Base-by-base conservation (phyloP, 2,113 vertebrate species). In the Sterrhoptilus dennistouni region DNA sequence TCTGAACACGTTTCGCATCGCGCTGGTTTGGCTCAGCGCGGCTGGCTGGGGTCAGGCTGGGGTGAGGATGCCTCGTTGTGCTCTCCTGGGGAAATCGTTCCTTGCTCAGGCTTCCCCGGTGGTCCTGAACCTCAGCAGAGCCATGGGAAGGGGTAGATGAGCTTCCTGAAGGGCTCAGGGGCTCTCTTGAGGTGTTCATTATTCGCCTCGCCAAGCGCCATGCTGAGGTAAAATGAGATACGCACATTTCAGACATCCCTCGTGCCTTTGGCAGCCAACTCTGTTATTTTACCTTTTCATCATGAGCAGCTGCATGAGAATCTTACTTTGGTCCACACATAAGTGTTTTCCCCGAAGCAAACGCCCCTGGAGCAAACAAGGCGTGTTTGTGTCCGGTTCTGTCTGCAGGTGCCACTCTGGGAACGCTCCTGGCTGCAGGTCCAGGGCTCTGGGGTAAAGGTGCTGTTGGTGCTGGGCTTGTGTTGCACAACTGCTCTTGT, bases 331-430 rank as follows among this genome's bases (percentile, higher is more conserved):
- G 27, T 61, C 24, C 8, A 9, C 0, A 2, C 21, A 16, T 11
- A 42, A 71, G 13, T 29, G 3, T 88, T 86, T 70, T 60, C 29
- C 42, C 10, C 8, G 17, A 64, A 53, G 50, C 25, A 29, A 31
- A 72, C 84, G 25, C 11, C 14, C 33, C 10, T 6, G 5, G 57
- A 57, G 45, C 0, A 2, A 54, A 3, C 8, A 22, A 8, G 71
- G 15, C 0, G 1, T 47, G 18, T 31, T 81, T 54, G 35, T 89
- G 69, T 35, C 31, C 0, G 0, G 14, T 38, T 79, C 33, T 78
- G 18, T 33, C 12, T 0, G 1, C 31, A 11, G 42, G n/a, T 52
- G 53, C 47, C 0, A 0, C 18, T 60, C 54, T 0, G 3, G 36
- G 52, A 25, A 17, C 5, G 56, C 49, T 4, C 11, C 54, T 40